These are phyloP conservation scores for Monochamus alternatus DNA, from an alignment of 2,888 invertebrate genomes.

Conservation along the genomic window DNA sequence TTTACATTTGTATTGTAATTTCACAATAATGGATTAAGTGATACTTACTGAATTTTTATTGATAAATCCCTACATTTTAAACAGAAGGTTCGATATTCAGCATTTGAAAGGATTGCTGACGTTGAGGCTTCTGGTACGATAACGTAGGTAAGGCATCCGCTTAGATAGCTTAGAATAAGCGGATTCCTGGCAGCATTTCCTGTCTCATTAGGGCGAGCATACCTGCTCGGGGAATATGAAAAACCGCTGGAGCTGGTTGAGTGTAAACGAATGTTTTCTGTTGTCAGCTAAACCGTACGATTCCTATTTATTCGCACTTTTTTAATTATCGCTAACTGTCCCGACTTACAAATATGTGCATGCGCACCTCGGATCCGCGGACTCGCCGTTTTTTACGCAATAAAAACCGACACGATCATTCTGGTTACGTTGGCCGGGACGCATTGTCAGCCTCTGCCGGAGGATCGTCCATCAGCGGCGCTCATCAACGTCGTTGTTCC, in stretches of 20 bases:
- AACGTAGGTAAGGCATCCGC: constrained; percentile 4
- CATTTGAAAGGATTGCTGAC: too few relatives aligned
- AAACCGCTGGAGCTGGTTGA: constrained; percentile 24
- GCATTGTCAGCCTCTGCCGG: constrained; percentile 52
- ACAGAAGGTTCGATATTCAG: too few relatives aligned
- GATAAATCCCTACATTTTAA: too few relatives aligned
- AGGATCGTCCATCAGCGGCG: constrained; percentile 52
- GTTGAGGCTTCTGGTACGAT: background rate
- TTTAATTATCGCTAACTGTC: constrained; percentile 41
- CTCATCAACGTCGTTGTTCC: constrained; percentile 54
- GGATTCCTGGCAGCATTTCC: constrained; percentile 1
- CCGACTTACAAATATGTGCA: constrained; percentile 45
- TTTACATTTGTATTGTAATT: too few relatives aligned
- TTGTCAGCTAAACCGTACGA: constrained; percentile 43
- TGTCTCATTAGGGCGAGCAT: constrained; percentile 7
- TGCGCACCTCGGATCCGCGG: constrained; percentile 40
- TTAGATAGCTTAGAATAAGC: background rate
- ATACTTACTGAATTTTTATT: too few relatives aligned
- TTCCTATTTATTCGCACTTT: constrained; percentile 50
- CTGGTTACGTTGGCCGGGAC: constrained; percentile 43
- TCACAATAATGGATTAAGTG: too few relatives aligned
- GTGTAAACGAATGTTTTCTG: constrained; percentile 42
- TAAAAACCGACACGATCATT: constrained; percentile 46
- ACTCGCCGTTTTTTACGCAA: constrained; percentile 44
- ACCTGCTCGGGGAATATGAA: constrained; percentile 16